A percentile compares a stretch with the other conserved stretches of the same genome.
phyloP scores from a whole-genome alignment of 2,113 vertebrate species.

The Aptenodytes patagonicus region DNA sequence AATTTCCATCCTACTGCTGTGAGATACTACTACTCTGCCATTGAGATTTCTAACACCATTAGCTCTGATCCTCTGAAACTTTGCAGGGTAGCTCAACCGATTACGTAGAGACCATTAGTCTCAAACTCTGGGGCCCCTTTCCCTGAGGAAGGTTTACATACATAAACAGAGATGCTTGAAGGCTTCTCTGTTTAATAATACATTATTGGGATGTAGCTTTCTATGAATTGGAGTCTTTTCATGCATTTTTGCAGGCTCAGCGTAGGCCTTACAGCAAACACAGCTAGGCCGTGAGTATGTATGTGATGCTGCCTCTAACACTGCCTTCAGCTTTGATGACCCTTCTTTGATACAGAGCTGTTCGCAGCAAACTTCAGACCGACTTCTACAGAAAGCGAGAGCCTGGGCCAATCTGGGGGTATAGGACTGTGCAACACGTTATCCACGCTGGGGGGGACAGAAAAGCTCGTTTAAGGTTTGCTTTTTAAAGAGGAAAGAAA shows the following conservation, averaged over 20 bases:
- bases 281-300: accelerated
- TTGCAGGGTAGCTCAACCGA: neutral
- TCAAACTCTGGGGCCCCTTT: neutral
- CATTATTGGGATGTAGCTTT: neutral
- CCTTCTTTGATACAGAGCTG: neutral
- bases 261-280: neutral
- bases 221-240: neutral
- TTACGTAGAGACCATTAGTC: neutral
- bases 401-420: neutral
- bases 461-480: neutral
- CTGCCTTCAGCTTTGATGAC: neutral
- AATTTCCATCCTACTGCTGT: neutral
- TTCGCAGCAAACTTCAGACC: neutral
- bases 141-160: neutral
- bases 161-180: neutral
- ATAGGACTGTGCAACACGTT: neutral
- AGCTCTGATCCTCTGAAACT: neutral
- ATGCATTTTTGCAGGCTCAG: neutral
- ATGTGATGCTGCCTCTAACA: neutral
- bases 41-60: neutral
- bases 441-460: neutral
- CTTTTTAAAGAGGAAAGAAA: neutral
- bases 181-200: neutral
- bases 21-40: neutral
- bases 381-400: neutral